Conservation (phyloP, 2,888 invertebrate species). For the Pocota personata region DNA sequence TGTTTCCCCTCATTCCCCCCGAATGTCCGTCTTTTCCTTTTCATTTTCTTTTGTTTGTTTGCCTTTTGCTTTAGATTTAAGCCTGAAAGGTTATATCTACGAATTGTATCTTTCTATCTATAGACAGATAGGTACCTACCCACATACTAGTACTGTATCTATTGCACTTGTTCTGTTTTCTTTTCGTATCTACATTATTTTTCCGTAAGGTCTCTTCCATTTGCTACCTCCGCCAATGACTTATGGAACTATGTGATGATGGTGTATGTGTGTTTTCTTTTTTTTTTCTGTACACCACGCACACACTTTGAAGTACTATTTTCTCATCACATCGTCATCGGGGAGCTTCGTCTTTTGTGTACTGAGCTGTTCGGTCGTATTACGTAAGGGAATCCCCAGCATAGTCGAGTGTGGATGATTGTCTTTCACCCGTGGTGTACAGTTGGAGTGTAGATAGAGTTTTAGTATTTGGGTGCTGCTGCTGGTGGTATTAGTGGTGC, state of each 20-base stretch:
- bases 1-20: not conserved
- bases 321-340: slow-evolving; percentile 12
- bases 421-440: slow-evolving; percentile 41
- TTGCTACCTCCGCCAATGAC: slow-evolving; percentile 22
- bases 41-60: slow-evolving; percentile 54
- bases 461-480: not conserved
- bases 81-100: slow-evolving; percentile 58
- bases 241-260: slow-evolving; percentile 13
- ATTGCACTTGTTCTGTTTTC: slow-evolving; percentile 65
- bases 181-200: slow-evolving; percentile 50
- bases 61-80: slow-evolving; percentile 56
- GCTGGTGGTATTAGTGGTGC: slow-evolving; percentile 11
- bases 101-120: not conserved
- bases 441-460: slow-evolving; percentile 11
- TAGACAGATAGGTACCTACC: slow-evolving; percentile 30
- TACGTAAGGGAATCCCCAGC: slow-evolving; percentile 73
- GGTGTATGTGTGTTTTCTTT: not conserved
- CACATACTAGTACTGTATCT: too few species aligned
- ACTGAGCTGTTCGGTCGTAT: slow-evolving; percentile 47
- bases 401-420: slow-evolving; percentile 65
- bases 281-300: slow-evolving; percentile 24
- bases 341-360: slow-evolving; percentile 11
- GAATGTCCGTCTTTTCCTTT: not conserved
- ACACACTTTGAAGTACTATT: slow-evolving; percentile 37
- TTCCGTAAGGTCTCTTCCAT: slow-evolving; percentile 48